These are phyloP conservation scores for Schizotus pectinicornis DNA, from an alignment of 2,888 invertebrate species.

Conservation along the genomic window DNA sequence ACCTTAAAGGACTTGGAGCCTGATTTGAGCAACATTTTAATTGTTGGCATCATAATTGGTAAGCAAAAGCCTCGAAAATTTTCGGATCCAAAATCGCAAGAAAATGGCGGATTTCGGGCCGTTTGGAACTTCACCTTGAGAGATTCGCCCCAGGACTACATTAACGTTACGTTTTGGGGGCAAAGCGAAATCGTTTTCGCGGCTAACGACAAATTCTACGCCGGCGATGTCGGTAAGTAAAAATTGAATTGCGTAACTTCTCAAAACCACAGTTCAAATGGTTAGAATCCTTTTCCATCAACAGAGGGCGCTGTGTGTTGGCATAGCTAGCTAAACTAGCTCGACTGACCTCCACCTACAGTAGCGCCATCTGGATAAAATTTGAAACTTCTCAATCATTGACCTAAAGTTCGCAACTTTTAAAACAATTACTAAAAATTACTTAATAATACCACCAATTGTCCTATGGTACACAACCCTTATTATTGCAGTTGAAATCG, in stretches of 20 bases:
- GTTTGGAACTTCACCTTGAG: slow-evolving; percentile 79
- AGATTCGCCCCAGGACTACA: slow-evolving; percentile 73
- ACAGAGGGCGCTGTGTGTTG: too few relatives aligned
- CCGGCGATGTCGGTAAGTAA: slow-evolving; percentile 72
- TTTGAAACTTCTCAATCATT: too few relatives aligned
- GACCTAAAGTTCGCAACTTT: slow-evolving; percentile 7
- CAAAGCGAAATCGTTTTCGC: slow-evolving; percentile 66
- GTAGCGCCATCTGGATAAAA: too few relatives aligned
- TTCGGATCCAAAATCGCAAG: slow-evolving; percentile 61
- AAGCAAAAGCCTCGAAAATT: slow-evolving; percentile 67
- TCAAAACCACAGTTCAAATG: neutral
- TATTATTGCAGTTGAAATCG: slow-evolving; percentile 67
- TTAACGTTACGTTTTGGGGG: slow-evolving; percentile 82
- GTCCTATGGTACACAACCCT: too few relatives aligned
- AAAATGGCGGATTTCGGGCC: slow-evolving; percentile 66
- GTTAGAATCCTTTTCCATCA: too few relatives aligned
- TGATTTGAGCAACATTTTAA: slow-evolving; percentile 48
- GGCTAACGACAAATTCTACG: slow-evolving; percentile 67
- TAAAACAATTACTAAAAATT: neutral
- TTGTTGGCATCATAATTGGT: slow-evolving; percentile 68
- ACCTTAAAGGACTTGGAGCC: slow-evolving; percentile 49
- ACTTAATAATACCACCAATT: too few relatives aligned
- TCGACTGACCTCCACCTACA: too few relatives aligned
- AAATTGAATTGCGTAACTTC: neutral
- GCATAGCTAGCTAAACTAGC: too few relatives aligned